Percentiles rank a stretch among this genome's conserved stretches.
Evolutionary conservation across 1,140 invertebrate genomes (phyloP).

Genomic region (Conus ventricosus): DNA sequence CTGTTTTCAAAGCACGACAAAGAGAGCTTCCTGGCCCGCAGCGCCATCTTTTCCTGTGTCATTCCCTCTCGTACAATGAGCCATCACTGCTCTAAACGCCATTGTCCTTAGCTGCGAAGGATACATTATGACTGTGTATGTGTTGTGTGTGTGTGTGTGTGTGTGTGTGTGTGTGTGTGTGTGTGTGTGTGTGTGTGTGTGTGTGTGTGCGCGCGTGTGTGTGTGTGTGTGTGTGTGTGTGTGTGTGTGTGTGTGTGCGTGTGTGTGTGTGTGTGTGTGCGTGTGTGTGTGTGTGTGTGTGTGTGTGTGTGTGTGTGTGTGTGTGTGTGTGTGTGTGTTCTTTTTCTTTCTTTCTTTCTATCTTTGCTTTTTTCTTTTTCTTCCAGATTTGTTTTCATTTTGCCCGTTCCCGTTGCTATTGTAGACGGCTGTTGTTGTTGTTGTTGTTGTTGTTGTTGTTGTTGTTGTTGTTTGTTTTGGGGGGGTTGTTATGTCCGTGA

Average conservation of each 20-base stretch:
- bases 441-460: no score
- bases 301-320: slow-evolving; percentile 24
- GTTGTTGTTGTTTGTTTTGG: background rate
- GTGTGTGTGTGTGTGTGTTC: slow-evolving; percentile 19
- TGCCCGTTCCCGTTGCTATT: no score
- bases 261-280: background rate
- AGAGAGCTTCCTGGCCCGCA: no score
- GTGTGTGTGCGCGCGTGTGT: background rate
- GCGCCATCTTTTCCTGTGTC: no score
- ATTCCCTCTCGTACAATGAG: no score
- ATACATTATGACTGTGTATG: no score
- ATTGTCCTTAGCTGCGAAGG: no score
- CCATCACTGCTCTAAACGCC: no score
- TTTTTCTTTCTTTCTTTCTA: no score
- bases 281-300: background rate
- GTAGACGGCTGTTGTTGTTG: background rate
- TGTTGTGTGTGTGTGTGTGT: background rate
- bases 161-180: slow-evolving; percentile 5
- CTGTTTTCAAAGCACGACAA: no score
- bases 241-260: slow-evolving; percentile 19
- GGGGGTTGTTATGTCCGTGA: background rate
- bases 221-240: slow-evolving; percentile 18
- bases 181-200: slow-evolving; percentile 1
- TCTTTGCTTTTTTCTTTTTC: no score
- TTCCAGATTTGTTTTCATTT: no score